A percentile compares a stretch with the other conserved stretches of the same genome.
phyloP scores from a whole-genome alignment of 2,113 vertebrate species.

The Lethenteron camtschaticum region DNA sequence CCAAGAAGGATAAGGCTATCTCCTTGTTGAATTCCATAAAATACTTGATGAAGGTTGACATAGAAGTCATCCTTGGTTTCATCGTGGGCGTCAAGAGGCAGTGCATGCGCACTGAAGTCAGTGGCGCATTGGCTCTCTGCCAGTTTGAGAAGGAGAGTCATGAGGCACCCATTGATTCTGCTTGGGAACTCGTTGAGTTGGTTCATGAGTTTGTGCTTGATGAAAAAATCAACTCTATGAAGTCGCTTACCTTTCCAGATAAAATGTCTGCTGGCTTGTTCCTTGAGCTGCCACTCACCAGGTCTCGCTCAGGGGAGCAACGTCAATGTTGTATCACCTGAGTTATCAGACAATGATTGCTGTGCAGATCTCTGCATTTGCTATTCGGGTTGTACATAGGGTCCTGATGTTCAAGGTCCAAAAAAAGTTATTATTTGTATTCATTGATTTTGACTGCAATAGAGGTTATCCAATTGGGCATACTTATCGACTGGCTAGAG shows the following conservation, averaged over 20 bases:
- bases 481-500: no score
- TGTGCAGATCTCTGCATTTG: neutral
- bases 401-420: neutral
- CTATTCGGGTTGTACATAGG: neutral
- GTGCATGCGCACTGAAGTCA: neutral
- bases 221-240: neutral
- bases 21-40: neutral
- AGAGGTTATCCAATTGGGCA: no score
- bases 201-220: neutral
- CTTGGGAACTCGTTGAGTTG: neutral
- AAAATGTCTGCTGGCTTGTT: neutral
- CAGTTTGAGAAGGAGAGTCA: neutral
- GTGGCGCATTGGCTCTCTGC: neutral
- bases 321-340: neutral
- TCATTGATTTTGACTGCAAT: no score
- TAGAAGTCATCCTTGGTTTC: constrained; percentile 1
- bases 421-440: no score
- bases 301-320: neutral
- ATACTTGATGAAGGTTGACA: neutral
- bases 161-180: neutral
- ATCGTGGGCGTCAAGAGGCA: neutral
- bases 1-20: constrained; percentile 1
- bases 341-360: neutral
- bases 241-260: neutral
- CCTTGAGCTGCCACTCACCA: neutral